Evolutionary conservation across 2,888 invertebrate genomes (phyloP), one percentile per base, ranked within the genome.

Genomic region (Euzetes globulus): DNA sequence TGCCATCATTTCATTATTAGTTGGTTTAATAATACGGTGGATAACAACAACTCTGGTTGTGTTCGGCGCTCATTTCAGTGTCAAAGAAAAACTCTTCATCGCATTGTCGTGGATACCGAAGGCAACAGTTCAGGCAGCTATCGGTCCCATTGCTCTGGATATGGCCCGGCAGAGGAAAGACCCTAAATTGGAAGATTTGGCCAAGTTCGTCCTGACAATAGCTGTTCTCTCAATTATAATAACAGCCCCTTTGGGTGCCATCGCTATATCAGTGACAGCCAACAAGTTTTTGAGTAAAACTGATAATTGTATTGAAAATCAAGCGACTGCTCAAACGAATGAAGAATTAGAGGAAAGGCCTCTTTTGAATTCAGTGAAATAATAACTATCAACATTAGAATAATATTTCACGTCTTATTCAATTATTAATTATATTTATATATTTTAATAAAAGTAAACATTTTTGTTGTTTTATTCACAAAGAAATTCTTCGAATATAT

Each of bases 21-120:
- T 95, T 41, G 83, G 88, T 0, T 80, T 87, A n/a, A 71, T 85
- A 79, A 86, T 89, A 81, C 85, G 87, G 81, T 79, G 82, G 60
- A 19, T 81, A 9, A 81, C 81, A 2, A 81, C 84, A 1, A 82
- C 82, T 77, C 74, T 83, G 15, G 80, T 82, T 2, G 83, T 85
- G 2, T 78, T 80, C 58, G 88, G 91, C 9, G 90, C 91, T 78
- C 89, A 89, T 78, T 85, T 96, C 72, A 94, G 91, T 83, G 84
- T 89, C 77, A 93, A 90, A 82, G 97, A 98, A 82, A 92, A 92
- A 80, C 85, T 94, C 77, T 98, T 97, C 82, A 90, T 95, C 22
- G 88, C 94, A 0, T 83, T 97, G 7, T 88, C 95, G 0, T 94
- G 94, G 90, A 90, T 95, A 88, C 92, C 96, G 1, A 98, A 98